These are phyloP conservation scores for Coptodon rendalli DNA, from an alignment of 2,113 vertebrate species.

Conservation along the genomic window DNA sequence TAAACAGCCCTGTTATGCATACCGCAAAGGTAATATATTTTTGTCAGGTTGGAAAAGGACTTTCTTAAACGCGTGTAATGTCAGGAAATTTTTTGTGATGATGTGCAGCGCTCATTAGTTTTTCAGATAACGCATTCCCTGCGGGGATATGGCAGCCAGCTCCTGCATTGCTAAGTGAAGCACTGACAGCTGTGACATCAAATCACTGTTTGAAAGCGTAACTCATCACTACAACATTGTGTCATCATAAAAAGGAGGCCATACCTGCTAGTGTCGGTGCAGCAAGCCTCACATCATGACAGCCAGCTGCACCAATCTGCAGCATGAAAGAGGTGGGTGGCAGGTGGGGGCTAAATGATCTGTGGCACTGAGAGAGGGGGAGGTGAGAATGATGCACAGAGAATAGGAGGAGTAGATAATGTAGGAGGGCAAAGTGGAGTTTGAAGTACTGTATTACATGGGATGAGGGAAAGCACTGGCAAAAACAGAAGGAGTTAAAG, in stretches of 20 bases:
- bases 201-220: slow-evolving; percentile 56
- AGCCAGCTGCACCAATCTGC: slow-evolving; percentile 44
- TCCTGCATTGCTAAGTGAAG: slow-evolving; percentile 57
- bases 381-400: neutral
- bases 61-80: slow-evolving; percentile 13
- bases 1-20: neutral
- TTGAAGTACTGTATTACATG: neutral
- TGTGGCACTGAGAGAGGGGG: neutral
- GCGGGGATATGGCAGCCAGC: slow-evolving; percentile 25
- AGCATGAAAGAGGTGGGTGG: slow-evolving; percentile 38
- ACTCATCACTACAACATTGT: slow-evolving; percentile 50
- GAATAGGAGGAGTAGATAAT: neutral
- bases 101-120: slow-evolving; percentile 55
- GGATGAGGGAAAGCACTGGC: neutral
- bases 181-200: slow-evolving; percentile 62
- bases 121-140: slow-evolving; percentile 51
- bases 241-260: slow-evolving; percentile 55
- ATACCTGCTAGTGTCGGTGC: slow-evolving; percentile 36
- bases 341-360: slow-evolving; percentile 38
- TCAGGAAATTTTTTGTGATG: neutral
- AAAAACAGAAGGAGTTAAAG: neutral
- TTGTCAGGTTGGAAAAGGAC: neutral
- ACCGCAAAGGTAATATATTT: neutral
- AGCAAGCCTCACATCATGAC: slow-evolving; percentile 47
- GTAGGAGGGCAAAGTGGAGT: neutral